phyloP scores from a whole-genome alignment of 2,113 vertebrate species.

The Rhadina sibilatrix region DNA sequence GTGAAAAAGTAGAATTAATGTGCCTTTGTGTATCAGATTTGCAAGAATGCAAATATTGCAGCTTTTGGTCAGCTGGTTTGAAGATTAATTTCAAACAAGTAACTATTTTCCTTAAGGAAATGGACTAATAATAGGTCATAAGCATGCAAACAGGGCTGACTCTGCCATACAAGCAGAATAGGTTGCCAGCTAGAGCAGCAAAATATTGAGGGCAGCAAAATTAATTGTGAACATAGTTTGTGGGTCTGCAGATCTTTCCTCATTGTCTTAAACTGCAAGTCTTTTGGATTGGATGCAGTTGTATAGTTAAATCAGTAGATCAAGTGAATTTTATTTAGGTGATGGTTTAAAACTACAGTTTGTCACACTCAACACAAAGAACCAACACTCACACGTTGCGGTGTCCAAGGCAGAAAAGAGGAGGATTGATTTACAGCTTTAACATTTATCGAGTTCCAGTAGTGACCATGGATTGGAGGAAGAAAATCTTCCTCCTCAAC shows the following conservation, averaged over 20 bases:
- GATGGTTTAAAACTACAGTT: background rate
- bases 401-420: too few relatives aligned
- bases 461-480: too few relatives aligned
- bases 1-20: conserved; percentile 70
- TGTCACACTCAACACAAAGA: too few relatives aligned
- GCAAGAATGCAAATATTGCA: conserved; percentile 74
- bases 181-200: conserved; percentile 43
- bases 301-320: background rate
- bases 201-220: conserved; percentile 55
- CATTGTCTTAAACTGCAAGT: background rate
- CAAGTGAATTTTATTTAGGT: background rate
- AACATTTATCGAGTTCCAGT: too few relatives aligned
- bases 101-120: conserved; percentile 65
- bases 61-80: conserved; percentile 63
- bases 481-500: too few relatives aligned
- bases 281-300: background rate
- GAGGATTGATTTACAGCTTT: too few relatives aligned
- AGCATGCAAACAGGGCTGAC: conserved; percentile 37
- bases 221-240: background rate
- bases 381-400: too few relatives aligned
- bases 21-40: conserved; percentile 71
- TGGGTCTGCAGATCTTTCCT: background rate
- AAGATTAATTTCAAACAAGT: conserved; percentile 70
- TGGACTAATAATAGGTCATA: conserved; percentile 56
- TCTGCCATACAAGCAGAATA: conserved; percentile 40